Percentiles rank a stretch among this genome's conserved stretches.
Conservation (phyloP, 64 coral and sea anemone genomes). For the Montipora cactus region DNA sequence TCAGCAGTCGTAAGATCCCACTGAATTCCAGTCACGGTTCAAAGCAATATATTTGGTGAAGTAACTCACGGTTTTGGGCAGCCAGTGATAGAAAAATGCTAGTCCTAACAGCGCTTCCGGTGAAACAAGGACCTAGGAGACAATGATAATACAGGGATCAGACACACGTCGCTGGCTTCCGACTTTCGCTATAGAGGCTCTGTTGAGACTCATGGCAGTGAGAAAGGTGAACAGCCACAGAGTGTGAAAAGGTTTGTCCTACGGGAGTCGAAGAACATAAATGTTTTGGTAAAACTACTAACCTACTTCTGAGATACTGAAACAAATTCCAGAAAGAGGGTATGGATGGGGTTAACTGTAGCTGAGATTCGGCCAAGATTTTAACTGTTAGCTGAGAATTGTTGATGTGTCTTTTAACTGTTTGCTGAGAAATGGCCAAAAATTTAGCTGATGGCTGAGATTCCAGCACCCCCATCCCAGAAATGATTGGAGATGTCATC, state of each 20-base stretch:
- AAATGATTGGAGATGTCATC: too few relatives aligned
- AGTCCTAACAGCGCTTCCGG: slow-evolving; percentile 85
- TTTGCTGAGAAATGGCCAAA: too few relatives aligned
- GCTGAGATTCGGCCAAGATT: too few relatives aligned
- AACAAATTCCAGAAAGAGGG: neutral
- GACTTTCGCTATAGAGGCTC: slow-evolving; percentile 93
- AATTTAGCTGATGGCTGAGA: too few relatives aligned
- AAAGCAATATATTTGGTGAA: slow-evolving; percentile 86
- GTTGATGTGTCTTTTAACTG: too few relatives aligned
- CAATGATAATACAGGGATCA: slow-evolving; percentile 89
- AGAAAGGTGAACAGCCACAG: slow-evolving; percentile 92
- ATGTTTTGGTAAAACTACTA: too few relatives aligned
- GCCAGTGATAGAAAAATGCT: slow-evolving; percentile 90
- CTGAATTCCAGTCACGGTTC: slow-evolving; percentile 90
- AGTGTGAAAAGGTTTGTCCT: slow-evolving; percentile 87
- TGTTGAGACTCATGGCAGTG: slow-evolving; percentile 83
- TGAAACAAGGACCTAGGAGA: slow-evolving; percentile 76
- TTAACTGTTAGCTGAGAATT: too few relatives aligned
- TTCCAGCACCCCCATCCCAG: too few relatives aligned
- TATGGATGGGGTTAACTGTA: too few relatives aligned
- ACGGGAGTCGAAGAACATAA: slow-evolving; percentile 61
- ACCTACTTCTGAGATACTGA: neutral
- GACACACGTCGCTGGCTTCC: slow-evolving; percentile 82
- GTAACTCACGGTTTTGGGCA: slow-evolving; percentile 78
- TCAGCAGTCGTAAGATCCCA: slow-evolving; percentile 54